Conservation (phyloP, 2,888 invertebrate genomes). For the Hirtodrosophila trivittata region DNA sequence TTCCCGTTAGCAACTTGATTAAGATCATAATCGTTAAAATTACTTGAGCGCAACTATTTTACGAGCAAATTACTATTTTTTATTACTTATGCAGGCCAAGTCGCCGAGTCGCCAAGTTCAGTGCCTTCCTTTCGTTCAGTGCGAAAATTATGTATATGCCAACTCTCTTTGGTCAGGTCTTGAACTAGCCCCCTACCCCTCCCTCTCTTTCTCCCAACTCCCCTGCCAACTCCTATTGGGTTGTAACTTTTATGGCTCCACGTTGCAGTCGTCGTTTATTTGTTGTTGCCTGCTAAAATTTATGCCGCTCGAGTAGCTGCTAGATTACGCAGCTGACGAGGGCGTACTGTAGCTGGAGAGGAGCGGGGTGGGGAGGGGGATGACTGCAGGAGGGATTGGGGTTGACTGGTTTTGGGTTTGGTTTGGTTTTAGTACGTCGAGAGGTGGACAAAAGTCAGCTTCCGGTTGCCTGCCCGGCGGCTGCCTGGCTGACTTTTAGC, state of each 20-base stretch:
- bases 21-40: conserved; percentile 80
- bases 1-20: conserved; percentile 65
- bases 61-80: conserved; percentile 75
- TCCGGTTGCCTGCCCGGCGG: conserved; percentile 54
- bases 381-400: not conserved
- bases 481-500: conserved; percentile 17
- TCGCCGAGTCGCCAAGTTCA: conserved; percentile 57
- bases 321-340: conserved; percentile 55
- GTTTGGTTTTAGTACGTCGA: not conserved
- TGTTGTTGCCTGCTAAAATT: conserved; percentile 51
- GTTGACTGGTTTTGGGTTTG: conserved; percentile 3
- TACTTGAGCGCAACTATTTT: conserved; percentile 78
- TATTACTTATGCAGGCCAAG: conserved; percentile 73
- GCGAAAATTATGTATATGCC: conserved; percentile 58
- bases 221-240: conserved; percentile 40
- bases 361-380: not conserved
- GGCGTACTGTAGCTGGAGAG: not conserved
- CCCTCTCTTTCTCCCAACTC: conserved; percentile 9
- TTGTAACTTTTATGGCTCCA: conserved; percentile 67
- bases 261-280: conserved; percentile 53
- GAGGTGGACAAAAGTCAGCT: conserved; percentile 34
- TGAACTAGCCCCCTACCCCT: conserved; percentile 15
- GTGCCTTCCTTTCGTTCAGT: conserved; percentile 45
- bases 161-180: conserved; percentile 44
- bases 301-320: conserved; percentile 72